These are phyloP conservation scores for Globicephala melas DNA, from an alignment of 2,113 vertebrate genomes.

Conservation along the genomic window DNA sequence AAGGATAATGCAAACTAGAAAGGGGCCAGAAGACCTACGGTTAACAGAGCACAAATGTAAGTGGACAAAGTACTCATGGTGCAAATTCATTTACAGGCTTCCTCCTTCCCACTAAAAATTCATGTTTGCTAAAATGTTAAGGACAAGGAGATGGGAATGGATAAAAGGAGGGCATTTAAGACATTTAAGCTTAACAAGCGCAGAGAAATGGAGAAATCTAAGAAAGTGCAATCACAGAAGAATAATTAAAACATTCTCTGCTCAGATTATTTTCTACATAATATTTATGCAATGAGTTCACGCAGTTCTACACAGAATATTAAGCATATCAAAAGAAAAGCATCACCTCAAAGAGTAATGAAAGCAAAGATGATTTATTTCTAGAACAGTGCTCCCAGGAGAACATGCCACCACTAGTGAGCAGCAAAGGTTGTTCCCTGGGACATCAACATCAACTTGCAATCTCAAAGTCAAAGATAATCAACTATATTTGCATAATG, in stretches of 20 bases:
- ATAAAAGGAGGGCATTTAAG: not conserved
- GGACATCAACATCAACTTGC: not conserved
- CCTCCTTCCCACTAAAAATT: not conserved
- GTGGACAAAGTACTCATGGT: not conserved
- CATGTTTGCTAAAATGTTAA: not conserved
- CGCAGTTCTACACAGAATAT: not conserved
- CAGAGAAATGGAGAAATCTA: not conserved
- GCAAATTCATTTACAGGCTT: not conserved
- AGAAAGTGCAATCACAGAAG: not conserved
- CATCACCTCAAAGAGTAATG: not conserved
- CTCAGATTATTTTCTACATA: not conserved
- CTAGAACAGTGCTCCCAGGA: not conserved
- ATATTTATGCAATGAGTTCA: not conserved
- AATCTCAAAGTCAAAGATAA: not conserved
- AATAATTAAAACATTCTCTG: not conserved
- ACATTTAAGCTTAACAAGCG: not conserved
- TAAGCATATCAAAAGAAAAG: not conserved
- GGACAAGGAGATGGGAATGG: not conserved
- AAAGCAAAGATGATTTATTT: not conserved
- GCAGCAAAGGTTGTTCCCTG: conserved; percentile 13
- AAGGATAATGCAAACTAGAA: not conserved
- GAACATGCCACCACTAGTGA: not conserved
- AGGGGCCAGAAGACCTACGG: not conserved
- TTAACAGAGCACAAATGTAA: not conserved
- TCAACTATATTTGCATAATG: not conserved